These are phyloP conservation scores for Entomobrya multifasciata DNA, from an alignment of 2,888 invertebrate genomes.

Conservation along the genomic window DNA sequence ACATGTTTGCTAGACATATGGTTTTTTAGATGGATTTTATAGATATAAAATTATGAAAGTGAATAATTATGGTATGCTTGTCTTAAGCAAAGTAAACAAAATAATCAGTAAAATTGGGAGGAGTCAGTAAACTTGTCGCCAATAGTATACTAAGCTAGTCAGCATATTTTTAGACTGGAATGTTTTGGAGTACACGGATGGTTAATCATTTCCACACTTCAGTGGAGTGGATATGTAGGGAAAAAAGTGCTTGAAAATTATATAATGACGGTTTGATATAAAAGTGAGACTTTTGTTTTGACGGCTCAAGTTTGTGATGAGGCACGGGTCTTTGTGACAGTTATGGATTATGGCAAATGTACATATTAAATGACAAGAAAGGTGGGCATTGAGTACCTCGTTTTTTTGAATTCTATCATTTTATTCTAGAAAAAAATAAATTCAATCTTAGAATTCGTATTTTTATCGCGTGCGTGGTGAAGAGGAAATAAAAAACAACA, in stretches of 20 bases:
- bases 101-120: not conserved
- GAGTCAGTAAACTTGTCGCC: slow-evolving; percentile 31
- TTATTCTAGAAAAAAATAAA: too few species aligned
- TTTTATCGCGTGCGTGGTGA: not conserved
- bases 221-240: too few species aligned
- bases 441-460: not conserved
- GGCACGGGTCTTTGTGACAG: not conserved
- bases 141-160: not conserved
- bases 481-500: not conserved
- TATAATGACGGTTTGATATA: not conserved
- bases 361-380: not conserved
- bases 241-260: not conserved
- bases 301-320: too few species aligned
- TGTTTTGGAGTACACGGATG: slow-evolving; percentile 19
- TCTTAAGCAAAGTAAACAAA: not conserved
- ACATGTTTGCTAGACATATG: not conserved
- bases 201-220: not conserved
- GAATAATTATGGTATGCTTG: not conserved
- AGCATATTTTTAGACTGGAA: slow-evolving; percentile 33
- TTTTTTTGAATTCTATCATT: too few species aligned
- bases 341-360: not conserved
- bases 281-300: too few species aligned
- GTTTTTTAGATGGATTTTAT: not conserved
- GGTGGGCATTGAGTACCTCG: too few species aligned
- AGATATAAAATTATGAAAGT: not conserved